Evolutionary conservation across 2,888 invertebrate genomes (phyloP), one percentile per base, ranked within the genome.

Genomic region (Allacma fusca): DNA sequence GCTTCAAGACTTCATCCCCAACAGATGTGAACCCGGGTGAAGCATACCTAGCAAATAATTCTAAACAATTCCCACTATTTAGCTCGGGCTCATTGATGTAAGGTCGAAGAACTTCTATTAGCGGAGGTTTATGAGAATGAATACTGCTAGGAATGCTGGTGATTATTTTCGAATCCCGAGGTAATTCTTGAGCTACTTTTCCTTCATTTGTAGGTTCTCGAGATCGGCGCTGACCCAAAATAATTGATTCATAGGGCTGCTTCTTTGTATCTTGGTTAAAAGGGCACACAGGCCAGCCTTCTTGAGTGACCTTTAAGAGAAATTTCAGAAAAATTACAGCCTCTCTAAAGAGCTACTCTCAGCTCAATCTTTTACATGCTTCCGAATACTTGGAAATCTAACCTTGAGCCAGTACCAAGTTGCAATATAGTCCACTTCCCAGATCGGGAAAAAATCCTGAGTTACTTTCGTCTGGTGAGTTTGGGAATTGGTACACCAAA

Each of bases 61-160:
- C 98, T 82, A 97, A 87, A 83, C 92, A 92, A 80, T 90, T 88
- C 12, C 57, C 13, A 57, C 78, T 50, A 13, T 24, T 73, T 26
- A 74, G 44, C 1, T 78, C 74, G 2, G 29, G 29, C 76, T 69
- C 62, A 34, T 28, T 59, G 12, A 75, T 29, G 28, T 62, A 71
- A 0, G 59, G 62, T 21, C 77, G 50, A 9, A 84, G 16, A 57
- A 84, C 73, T 23, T 82, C 79, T 83, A 89, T 85, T 75, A 98
- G 87, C 0, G 97, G 96, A 59, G 97, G 97, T 87, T 98, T 98
- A 86, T 97, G 96, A 0, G 98, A 98, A 87, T 98, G 97, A 78
- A 97, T 89, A 21, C 94, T 92, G 88, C 96, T 96, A 0, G 98
- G 97, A 26, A 96, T 89, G 86, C 96, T 96, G 23, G 94, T 87